These are phyloP conservation scores for Montipora foliosa DNA, from an alignment of 64 coral and sea anemone genomes.

Conservation along the genomic window DNA sequence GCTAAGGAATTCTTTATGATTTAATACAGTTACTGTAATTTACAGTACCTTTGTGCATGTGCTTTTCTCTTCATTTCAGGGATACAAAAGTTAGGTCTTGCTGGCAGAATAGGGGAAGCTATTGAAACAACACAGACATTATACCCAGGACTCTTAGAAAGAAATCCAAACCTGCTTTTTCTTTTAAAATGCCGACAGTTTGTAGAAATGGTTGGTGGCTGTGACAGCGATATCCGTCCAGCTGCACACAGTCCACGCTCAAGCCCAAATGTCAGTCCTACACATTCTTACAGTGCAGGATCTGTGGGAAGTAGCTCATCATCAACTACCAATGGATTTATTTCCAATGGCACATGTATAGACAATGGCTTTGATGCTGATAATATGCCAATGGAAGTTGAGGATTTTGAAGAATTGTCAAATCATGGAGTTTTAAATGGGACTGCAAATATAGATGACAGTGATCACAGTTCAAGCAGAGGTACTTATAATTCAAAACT, in stretches of 20 bases:
- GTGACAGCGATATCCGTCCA: constrained; percentile 92
- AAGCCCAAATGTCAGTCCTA: constrained; percentile 96
- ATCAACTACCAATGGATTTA: constrained; percentile 86
- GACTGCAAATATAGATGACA: constrained; percentile 72
- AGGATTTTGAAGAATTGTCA: constrained; percentile 72
- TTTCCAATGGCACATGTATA: constrained; percentile 89
- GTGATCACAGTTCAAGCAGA: constrained; percentile 57
- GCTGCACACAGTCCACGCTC: constrained; percentile 93
- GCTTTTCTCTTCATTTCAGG: constrained; percentile 68
- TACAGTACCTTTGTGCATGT: neutral
- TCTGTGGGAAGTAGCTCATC: constrained; percentile 84
- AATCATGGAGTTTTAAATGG: constrained; percentile 80
- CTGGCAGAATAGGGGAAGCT: constrained; percentile 97
- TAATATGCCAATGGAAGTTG: constrained; percentile 91
- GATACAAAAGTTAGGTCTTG: constrained; percentile 97
- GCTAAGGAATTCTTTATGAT: no score
- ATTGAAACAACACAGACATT: constrained; percentile 98
- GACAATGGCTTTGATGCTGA: constrained; percentile 97
- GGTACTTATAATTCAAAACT: neutral
- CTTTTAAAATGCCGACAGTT: constrained; percentile 97
- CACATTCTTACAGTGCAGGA: constrained; percentile 78
- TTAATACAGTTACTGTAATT: neutral
- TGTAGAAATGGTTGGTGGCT: constrained; percentile 99
- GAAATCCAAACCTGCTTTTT: constrained; percentile 96
- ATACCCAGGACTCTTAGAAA: constrained; percentile 97